These are phyloP conservation scores for Actinia equina DNA, from an alignment of 64 coral and sea anemone species.

Conservation along the genomic window DNA sequence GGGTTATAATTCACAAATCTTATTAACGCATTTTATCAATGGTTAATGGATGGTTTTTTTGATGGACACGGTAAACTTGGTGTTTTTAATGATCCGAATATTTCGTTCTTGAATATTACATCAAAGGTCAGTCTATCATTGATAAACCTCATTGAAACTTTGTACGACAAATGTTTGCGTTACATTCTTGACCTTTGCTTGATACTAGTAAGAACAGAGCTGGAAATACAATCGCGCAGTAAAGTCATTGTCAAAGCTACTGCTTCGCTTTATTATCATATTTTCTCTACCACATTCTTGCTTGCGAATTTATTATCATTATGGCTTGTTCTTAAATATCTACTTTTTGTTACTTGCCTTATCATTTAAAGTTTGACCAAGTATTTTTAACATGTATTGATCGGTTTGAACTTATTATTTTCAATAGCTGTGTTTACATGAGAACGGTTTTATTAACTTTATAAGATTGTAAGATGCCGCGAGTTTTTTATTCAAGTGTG, in stretches of 20 bases:
- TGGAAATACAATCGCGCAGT: neutral
- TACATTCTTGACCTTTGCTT: neutral
- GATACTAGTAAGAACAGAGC: neutral
- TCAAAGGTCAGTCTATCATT: neutral
- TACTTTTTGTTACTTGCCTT: too few relatives aligned
- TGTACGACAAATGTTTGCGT: neutral
- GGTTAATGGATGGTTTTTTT: neutral
- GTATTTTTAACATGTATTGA: too few relatives aligned
- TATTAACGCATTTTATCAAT: neutral
- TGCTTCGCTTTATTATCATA: neutral
- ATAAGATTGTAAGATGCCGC: too few relatives aligned
- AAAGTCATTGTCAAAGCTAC: neutral
- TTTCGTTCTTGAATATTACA: conserved; percentile 1
- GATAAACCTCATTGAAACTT: neutral
- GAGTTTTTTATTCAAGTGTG: too few relatives aligned
- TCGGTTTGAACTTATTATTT: too few relatives aligned
- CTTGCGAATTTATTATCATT: too few relatives aligned
- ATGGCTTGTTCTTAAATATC: too few relatives aligned
- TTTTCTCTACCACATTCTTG: neutral
- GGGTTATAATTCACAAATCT: neutral
- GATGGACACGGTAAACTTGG: neutral
- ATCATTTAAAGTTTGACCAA: too few relatives aligned
- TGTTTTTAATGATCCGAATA: neutral
- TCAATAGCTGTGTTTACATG: too few relatives aligned
- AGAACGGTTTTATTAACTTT: too few relatives aligned